Percentiles rank a stretch among this genome's conserved stretches.
These are phyloP conservation scores for Gadus macrocephalus DNA, from an alignment of 2,113 vertebrate species.

Conservation along the genomic window DNA sequence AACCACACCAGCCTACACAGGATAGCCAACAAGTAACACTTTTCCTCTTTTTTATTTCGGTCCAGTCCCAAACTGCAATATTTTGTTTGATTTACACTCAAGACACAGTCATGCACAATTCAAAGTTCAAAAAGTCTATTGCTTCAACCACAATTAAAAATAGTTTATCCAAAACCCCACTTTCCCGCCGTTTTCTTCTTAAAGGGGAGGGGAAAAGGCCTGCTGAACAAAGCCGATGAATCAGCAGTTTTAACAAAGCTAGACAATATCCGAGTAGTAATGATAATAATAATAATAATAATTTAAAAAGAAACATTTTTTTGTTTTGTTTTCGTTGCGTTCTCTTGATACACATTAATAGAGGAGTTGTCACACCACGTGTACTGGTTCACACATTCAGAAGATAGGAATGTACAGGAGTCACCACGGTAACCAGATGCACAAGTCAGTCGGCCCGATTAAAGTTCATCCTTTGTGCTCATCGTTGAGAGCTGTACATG, in stretches of 20 bases:
- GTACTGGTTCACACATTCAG: conserved; percentile 82
- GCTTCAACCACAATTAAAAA: conserved; percentile 99
- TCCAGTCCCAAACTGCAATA: conserved; percentile 95
- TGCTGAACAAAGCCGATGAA: conserved; percentile 83
- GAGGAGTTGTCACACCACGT: conserved; percentile 85
- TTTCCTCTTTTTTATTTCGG: conserved; percentile 76
- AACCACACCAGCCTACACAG: background rate
- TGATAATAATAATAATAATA: conserved; percentile 81
- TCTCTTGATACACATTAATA: conserved; percentile 91
- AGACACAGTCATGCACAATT: conserved; percentile 99
- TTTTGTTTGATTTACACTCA: conserved; percentile 92
- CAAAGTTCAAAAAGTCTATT: conserved; percentile 98
- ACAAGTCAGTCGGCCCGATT: conserved; percentile 26
- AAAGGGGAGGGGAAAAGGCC: conserved; percentile 52
- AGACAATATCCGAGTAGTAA: conserved; percentile 74
- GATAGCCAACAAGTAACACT: conserved; percentile 29
- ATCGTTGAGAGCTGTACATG: conserved; percentile 64
- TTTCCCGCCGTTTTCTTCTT: conserved; percentile 52
- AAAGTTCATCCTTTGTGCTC: conserved; percentile 66
- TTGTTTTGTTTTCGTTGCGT: conserved; percentile 71
- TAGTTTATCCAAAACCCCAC: conserved; percentile 84
- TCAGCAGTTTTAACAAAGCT: conserved; percentile 87
- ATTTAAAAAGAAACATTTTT: conserved; percentile 83
- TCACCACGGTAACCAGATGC: conserved; percentile 43
- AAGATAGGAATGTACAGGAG: conserved; percentile 73